Conservation (phyloP, 1,140 invertebrate genomes). For the Pollicipes pollicipes region DNA sequence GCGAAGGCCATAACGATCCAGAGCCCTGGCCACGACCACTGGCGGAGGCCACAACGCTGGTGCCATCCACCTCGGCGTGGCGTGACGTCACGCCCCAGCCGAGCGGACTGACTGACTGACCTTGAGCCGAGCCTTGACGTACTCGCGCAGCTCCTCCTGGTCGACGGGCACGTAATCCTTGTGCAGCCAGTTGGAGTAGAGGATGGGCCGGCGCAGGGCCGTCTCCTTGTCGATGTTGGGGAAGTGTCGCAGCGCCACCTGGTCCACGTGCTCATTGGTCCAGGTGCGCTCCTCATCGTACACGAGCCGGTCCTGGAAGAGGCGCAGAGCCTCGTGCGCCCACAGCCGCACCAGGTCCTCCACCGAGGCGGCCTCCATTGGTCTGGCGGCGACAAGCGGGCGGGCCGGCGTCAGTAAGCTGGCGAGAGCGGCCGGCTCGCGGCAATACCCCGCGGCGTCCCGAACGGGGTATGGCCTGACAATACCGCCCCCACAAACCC, state of each 20-base stretch:
- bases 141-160: constrained; percentile 82
- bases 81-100: neutral
- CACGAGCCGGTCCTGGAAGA: constrained; percentile 91
- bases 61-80: neutral
- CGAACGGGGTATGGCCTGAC: no score
- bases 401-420: no score
- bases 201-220: constrained; percentile 53
- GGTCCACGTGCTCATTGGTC: constrained; percentile 97
- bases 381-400: constrained; percentile 26
- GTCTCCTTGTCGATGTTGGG: constrained; percentile 68
- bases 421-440: no score
- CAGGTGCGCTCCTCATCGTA: constrained; percentile 84
- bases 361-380: constrained; percentile 71
- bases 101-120: neutral
- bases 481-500: no score
- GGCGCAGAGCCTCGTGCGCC: constrained; percentile 92
- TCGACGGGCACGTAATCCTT: constrained; percentile 97
- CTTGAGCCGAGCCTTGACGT: constrained; percentile 89
- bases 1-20: no score
- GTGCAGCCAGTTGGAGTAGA: constrained; percentile 98
- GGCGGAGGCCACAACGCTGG: no score
- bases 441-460: no score
- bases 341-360: constrained; percentile 91
- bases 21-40: no score
- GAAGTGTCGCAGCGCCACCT: constrained; percentile 87